A percentile compares a stretch with the other conserved stretches of the same genome.
Evolutionary conservation across 2,113 vertebrate genomes (phyloP).

Genomic region (Sander lucioperca): DNA sequence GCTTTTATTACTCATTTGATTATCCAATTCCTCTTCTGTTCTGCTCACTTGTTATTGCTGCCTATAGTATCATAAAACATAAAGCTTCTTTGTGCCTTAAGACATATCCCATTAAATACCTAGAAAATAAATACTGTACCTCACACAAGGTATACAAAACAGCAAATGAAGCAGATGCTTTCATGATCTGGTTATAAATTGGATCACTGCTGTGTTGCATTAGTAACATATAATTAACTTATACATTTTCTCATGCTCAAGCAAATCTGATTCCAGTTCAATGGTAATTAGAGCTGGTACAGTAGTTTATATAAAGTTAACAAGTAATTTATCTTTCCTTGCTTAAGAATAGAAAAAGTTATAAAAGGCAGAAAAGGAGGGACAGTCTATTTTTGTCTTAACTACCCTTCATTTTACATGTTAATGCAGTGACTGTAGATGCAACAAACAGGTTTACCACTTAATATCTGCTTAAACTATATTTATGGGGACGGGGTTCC

Average conservation of each 20-base stretch:
- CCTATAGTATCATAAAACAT: neutral
- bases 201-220: neutral
- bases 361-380: constrained; percentile 7
- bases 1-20: neutral
- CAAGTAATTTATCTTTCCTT: neutral
- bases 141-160: neutral
- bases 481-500: neutral
- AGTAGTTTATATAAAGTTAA: neutral
- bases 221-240: neutral
- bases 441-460: constrained; percentile 29
- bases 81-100: neutral
- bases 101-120: neutral
- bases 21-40: neutral
- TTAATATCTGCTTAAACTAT: constrained; percentile 32
- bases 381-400: neutral
- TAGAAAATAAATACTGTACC: too few species aligned
- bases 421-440: neutral
- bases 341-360: constrained; percentile 7
- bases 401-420: neutral
- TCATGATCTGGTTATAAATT: neutral
- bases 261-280: neutral
- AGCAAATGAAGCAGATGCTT: neutral
- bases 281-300: neutral
- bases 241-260: neutral
- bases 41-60: neutral